Percentiles rank a stretch among this genome's conserved stretches.
phyloP scores from a whole-genome alignment of 2,797 vertebrate genomes.

The Vireo griseus region DNA sequence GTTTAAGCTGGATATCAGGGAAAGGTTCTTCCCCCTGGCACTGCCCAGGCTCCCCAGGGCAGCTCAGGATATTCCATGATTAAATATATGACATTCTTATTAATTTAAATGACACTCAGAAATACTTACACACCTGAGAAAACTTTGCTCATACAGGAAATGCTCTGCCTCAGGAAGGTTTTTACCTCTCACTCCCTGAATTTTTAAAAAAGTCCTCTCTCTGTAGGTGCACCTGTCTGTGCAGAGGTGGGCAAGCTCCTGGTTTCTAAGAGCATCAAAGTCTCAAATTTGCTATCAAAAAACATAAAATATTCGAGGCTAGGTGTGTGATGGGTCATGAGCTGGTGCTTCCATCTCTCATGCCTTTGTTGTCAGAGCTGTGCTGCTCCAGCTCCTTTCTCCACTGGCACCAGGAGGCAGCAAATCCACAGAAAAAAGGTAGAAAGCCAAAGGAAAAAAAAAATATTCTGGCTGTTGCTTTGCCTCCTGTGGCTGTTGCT shows the following conservation, averaged over 20 bases:
- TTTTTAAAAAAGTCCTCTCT: background rate
- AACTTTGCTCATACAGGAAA: background rate
- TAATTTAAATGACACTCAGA: background rate
- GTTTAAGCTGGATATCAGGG: background rate
- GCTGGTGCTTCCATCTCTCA: background rate
- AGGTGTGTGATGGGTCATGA: accelerated
- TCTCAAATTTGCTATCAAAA: background rate
- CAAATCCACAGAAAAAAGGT: slow-evolving; percentile 20
- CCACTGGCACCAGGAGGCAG: slow-evolving; percentile 46
- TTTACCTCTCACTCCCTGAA: background rate
- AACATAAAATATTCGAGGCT: background rate
- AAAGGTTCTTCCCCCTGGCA: background rate
- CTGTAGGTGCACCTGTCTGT: background rate
- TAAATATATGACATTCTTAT: background rate
- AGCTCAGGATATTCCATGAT: background rate
- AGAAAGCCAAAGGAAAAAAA: background rate
- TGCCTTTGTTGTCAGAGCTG: background rate
- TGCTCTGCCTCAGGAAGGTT: background rate
- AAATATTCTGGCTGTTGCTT: background rate
- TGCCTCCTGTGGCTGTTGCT: background rate
- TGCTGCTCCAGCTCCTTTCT: background rate
- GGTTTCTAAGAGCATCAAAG: background rate
- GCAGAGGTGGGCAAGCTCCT: background rate
- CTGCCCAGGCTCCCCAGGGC: background rate
- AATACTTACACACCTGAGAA: background rate